Percentiles rank a stretch among this genome's conserved stretches.
Conservation (phyloP, 2,113 vertebrate genomes). For the Chiloscyllium plagiosum region DNA sequence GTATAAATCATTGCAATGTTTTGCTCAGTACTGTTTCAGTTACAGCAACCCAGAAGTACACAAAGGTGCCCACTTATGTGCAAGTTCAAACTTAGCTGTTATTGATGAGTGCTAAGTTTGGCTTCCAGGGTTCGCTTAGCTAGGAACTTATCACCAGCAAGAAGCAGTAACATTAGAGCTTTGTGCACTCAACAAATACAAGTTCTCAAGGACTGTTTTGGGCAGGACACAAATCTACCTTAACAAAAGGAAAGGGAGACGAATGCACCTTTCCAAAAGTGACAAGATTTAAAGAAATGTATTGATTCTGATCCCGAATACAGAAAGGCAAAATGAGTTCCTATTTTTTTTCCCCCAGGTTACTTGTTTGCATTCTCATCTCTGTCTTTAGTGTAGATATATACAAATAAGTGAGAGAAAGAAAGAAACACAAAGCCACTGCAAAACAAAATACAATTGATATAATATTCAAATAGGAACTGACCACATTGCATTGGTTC, state of each 20-base stretch:
- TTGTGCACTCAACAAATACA: neutral
- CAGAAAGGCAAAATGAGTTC: neutral
- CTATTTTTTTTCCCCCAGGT: neutral
- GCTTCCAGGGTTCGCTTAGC: neutral
- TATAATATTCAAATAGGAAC: neutral
- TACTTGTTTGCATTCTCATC: neutral
- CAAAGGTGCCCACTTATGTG: neutral
- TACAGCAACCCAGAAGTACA: conserved; percentile 11
- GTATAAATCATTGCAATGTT: conserved; percentile 18
- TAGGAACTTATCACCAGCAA: neutral
- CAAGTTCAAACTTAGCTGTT: conserved; percentile 1
- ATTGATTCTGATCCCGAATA: neutral
- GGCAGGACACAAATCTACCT: neutral
- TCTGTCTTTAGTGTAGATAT: neutral
- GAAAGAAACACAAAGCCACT: neutral
- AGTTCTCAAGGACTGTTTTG: neutral
- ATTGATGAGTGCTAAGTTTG: conserved; percentile 9
- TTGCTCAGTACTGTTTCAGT: conserved; percentile 11
- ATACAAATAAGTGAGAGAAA: neutral
- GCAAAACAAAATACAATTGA: neutral
- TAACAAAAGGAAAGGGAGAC: neutral
- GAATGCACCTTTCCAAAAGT: neutral
- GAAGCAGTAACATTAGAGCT: neutral
- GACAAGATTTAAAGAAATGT: neutral
- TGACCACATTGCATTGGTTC: neutral